Evolutionary conservation across 2,113 vertebrate genomes (phyloP).

Genomic region (Antechinus stuartii): DNA sequence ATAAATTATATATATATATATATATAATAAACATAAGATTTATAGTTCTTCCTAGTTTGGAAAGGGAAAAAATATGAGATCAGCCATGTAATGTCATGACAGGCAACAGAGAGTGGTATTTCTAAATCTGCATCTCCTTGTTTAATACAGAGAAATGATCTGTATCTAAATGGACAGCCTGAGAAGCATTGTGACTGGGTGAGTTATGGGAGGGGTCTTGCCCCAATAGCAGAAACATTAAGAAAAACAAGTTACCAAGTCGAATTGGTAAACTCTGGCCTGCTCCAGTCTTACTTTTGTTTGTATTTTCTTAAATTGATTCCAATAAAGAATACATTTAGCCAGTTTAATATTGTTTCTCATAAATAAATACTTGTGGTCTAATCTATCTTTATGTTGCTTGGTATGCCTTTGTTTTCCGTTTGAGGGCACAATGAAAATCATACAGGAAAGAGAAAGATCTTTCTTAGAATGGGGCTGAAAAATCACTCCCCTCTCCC

Average conservation of each 20-base stretch:
- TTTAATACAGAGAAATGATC: not conserved
- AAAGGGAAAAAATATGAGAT: not conserved
- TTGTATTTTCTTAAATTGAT: not conserved
- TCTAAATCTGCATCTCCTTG: not conserved
- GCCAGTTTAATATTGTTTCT: not conserved
- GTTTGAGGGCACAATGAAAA: not conserved
- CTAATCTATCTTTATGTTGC: not conserved
- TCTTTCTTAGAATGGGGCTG: not conserved
- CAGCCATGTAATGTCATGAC: not conserved
- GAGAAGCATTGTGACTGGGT: not conserved
- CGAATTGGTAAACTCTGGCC: not conserved
- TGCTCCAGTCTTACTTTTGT: not conserved
- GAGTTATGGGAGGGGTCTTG: not conserved
- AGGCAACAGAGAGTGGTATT: not conserved
- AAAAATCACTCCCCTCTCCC: not conserved
- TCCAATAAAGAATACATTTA: not conserved
- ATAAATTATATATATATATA: no score
- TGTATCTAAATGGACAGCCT: not conserved
- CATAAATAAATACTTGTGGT: not conserved
- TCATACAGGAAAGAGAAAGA: no score
- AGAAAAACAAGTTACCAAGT: not conserved
- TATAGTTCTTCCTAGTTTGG: not conserved
- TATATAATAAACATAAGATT: not conserved
- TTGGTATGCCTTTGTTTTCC: not conserved
- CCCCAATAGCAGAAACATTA: not conserved